Evolutionary conservation across 1,140 invertebrate species (phyloP).

Genomic region (Wiebesia pumilae): DNA sequence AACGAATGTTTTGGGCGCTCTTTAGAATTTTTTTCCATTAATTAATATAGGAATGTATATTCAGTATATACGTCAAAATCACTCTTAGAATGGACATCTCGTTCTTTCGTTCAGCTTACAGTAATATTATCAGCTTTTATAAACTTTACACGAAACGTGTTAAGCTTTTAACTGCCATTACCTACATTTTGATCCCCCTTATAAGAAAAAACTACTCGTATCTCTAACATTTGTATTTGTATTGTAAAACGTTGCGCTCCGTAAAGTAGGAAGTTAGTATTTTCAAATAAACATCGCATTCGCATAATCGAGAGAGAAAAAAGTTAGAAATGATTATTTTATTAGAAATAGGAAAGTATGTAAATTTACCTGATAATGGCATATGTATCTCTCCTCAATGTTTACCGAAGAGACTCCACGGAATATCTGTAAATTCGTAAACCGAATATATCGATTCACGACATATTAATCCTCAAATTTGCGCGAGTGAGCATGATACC

Average conservation of each 20-base stretch:
- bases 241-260: too few species aligned
- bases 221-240: background rate
- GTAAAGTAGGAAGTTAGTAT: too few species aligned
- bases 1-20: slow-evolving; percentile 2
- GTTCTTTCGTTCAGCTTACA: background rate
- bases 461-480: too few species aligned
- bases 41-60: background rate
- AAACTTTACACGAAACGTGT: background rate
- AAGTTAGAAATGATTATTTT: too few species aligned
- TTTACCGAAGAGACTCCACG: too few species aligned
- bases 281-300: too few species aligned
- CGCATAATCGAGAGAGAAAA: too few species aligned
- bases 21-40: slow-evolving; percentile 5
- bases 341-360: too few species aligned
- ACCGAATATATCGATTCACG: too few species aligned
- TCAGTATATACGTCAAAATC: background rate
- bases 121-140: background rate
- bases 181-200: background rate
- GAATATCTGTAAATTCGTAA: too few species aligned
- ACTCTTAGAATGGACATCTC: slow-evolving; percentile 1
- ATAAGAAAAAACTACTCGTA: background rate
- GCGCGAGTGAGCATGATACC: background rate
- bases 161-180: background rate
- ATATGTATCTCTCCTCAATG: too few species aligned
- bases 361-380: too few species aligned